Base-by-base conservation (phyloP, 1,140 invertebrate species). In the Riptortus pedestris region DNA sequence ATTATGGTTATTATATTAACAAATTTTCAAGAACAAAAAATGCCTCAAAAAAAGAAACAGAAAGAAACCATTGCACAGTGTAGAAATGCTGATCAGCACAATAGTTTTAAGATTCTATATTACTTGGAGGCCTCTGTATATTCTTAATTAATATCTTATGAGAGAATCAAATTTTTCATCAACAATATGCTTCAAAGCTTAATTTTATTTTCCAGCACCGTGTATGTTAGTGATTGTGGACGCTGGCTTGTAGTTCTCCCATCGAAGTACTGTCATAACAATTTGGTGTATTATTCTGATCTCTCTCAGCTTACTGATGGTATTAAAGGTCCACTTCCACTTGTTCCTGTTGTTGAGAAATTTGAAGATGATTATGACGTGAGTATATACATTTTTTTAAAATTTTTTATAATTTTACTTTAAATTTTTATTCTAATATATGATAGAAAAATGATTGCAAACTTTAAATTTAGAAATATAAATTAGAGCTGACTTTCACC, bases 291-390 rank as follows among this genome's bases (percentile, higher is more conserved):
- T 76, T 91, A 88, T 75, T 84, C 85, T 12, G 83, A 90, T 75
- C 77, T 96, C 45, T 72, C 78, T 67, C 48, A 64, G 24, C 57
- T 78, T 67, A 80, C 79, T 70, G 77, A 74, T 62, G 79, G 74
- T 57, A 83, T 89, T 59, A 74, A 70, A 18, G 83, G 80, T 22
- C 83, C 83, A 72, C 74, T 93, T 22, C 71, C 77, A 28, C 75
- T 92, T 16, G 85, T 80, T 22, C 83, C 85, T 73, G 80, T 97
- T 69, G 84, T 98, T 27, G 84, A 88, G 69, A 87, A 91, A 74
- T 89, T 95, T 74, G 91, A 97, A 77, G 90, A 91, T 20, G 92
- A 96, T 77, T 98, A 94, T 78, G 87, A 95, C 75, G 92, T 93
- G 77, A 74, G 74, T 75, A 20, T 18, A 11, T 18, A 3, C 11